Evolutionary conservation across 2,797 vertebrate genomes (phyloP).

Genomic region (Hyperoplus lanceolatus): DNA sequence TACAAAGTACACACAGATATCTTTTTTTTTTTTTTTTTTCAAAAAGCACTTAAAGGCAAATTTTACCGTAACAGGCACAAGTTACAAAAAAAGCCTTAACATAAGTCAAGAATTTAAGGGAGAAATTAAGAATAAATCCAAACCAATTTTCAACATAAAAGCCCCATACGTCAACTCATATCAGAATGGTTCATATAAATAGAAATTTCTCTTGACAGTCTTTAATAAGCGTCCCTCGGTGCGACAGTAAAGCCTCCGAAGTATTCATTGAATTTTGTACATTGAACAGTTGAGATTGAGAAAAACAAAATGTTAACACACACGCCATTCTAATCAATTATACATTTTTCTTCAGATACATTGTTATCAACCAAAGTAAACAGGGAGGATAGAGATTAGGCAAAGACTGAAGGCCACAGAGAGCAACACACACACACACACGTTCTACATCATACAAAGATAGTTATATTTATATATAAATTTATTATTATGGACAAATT

Average conservation of each 20-base stretch:
- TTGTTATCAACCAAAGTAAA: conserved; percentile 43
- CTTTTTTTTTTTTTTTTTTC: conserved; percentile 69
- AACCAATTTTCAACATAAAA: conserved; percentile 60
- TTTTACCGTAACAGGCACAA: conserved; percentile 82
- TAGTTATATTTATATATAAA: conserved; percentile 58
- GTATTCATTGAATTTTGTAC: conserved; percentile 48
- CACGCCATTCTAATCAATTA: conserved; percentile 63
- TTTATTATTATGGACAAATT: conserved; percentile 68
- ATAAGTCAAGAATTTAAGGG: conserved; percentile 69
- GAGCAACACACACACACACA: conserved; percentile 28
- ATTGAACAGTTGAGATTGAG: conserved; percentile 61
- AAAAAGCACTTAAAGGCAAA: conserved; percentile 84
- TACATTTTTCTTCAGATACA: conserved; percentile 66
- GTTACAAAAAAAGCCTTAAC: conserved; percentile 80
- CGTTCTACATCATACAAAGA: conserved; percentile 74
- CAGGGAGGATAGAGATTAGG: conserved; percentile 64
- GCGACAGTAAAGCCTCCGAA: conserved; percentile 19
- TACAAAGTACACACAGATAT: conserved; percentile 84
- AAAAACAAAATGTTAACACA: conserved; percentile 56
- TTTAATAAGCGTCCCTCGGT: conserved; percentile 33
- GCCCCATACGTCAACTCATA: conserved; percentile 49
- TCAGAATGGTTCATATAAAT: conserved; percentile 75
- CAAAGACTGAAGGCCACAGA: conserved; percentile 70
- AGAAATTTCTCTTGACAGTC: conserved; percentile 61
- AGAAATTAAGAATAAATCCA: conserved; percentile 45